These are phyloP conservation scores for Erpornis zantholeuca DNA, from an alignment of 2,113 vertebrate genomes.

Conservation along the genomic window DNA sequence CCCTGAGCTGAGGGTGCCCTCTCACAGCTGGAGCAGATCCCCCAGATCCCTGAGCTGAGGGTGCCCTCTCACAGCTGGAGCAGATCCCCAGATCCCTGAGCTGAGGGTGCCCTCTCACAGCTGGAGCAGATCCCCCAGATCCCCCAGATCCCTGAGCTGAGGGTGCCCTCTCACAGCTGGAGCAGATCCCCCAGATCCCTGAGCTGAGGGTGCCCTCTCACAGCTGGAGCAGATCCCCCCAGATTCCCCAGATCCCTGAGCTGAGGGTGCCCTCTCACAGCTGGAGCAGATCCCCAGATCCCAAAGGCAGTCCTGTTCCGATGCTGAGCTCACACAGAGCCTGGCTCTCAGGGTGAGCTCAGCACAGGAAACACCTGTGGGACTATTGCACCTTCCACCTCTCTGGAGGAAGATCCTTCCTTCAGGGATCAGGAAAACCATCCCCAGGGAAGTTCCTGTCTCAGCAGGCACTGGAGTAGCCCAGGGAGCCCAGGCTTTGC, in stretches of 20 bases:
- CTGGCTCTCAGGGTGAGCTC: neutral
- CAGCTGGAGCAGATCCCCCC: no score
- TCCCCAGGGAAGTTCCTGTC: neutral
- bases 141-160: no score
- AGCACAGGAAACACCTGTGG: neutral
- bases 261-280: neutral
- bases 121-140: neutral
- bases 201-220: neutral
- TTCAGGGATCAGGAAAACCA: neutral
- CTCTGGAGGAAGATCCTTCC: neutral
- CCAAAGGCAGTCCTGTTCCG: no score
- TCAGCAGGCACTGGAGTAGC: neutral
- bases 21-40: neutral
- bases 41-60: neutral
- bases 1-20: neutral
- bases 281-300: neutral
- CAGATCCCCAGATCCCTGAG: no score
- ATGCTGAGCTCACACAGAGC: neutral
- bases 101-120: no score
- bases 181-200: neutral
- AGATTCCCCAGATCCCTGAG: neutral
- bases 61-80: neutral
- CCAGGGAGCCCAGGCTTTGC: neutral
- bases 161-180: neutral
- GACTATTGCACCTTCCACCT: neutral